phyloP scores from a whole-genome alignment of 2,113 vertebrate species.

The Clupea harengus region DNA sequence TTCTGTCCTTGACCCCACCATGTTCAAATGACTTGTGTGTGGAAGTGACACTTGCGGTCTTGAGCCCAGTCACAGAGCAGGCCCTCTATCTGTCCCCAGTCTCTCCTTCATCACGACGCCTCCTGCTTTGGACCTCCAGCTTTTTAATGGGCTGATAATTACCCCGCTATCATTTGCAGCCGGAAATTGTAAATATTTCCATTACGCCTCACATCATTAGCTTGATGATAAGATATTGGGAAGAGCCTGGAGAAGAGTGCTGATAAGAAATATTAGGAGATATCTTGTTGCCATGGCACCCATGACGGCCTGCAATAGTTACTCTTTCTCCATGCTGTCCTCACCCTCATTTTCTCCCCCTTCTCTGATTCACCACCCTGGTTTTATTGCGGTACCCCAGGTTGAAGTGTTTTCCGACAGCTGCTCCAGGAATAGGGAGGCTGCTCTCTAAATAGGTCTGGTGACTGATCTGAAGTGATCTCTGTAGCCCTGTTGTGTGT shows the following conservation, averaged over 20 bases:
- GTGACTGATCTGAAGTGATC: conserved; percentile 38
- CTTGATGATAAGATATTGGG: not conserved
- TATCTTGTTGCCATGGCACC: conserved; percentile 14
- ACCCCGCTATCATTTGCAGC: conserved; percentile 58
- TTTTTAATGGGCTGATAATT: conserved; percentile 60
- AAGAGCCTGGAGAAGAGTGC: conserved; percentile 9
- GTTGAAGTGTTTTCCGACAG: conserved; percentile 15
- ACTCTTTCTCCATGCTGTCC: not conserved
- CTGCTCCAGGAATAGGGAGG: conserved; percentile 1
- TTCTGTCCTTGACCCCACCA: not conserved
- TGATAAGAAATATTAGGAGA: conserved; percentile 2
- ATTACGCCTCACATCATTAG: conserved; percentile 31
- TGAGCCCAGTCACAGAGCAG: conserved; percentile 24
- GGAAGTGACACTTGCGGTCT: not conserved
- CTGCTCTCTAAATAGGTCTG: conserved; percentile 24
- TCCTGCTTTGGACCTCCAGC: conserved; percentile 41
- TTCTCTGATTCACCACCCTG: not conserved
- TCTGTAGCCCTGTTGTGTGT: conserved; percentile 14
- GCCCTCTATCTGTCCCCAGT: conserved; percentile 26
- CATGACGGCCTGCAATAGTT: not conserved
- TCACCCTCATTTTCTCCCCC: not conserved
- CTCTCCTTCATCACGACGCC: conserved; percentile 26
- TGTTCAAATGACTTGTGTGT: not conserved
- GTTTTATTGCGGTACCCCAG: not conserved
- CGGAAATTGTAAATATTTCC: conserved; percentile 58